These are phyloP conservation scores for Camelus dromedarius DNA, from an alignment of 2,113 vertebrate genomes.

Conservation along the genomic window DNA sequence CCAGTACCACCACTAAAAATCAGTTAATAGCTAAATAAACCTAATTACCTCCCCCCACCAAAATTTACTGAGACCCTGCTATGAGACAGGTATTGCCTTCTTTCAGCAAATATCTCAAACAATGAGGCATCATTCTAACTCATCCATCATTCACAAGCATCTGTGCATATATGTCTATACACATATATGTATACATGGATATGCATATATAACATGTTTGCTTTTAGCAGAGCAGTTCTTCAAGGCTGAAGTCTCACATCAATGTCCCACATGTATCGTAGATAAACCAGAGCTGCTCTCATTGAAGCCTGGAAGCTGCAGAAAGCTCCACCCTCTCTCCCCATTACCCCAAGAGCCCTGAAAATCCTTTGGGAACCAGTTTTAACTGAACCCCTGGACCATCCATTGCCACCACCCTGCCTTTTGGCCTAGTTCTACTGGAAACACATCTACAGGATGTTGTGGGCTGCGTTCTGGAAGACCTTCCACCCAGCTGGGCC, in stretches of 20 bases:
- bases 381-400: neutral
- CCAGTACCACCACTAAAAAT: no score
- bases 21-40: no score
- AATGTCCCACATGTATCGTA: neutral
- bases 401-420: rapidly evolving
- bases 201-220: rapidly evolving
- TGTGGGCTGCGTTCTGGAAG: no score
- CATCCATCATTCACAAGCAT: neutral
- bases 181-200: rapidly evolving
- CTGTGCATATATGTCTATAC: neutral
- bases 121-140: neutral
- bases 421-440: neutral
- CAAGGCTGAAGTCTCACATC: neutral
- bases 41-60: no score
- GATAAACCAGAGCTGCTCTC: neutral
- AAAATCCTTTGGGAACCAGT: neutral
- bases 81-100: neutral
- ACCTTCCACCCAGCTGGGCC: neutral
- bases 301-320: neutral
- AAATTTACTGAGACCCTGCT: neutral
- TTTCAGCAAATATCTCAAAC: neutral
- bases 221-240: neutral
- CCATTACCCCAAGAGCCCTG: neutral
- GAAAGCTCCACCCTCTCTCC: neutral
- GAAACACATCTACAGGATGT: neutral